Conservation (phyloP, 1,140 invertebrate species). For the Onthophagus taurus region DNA sequence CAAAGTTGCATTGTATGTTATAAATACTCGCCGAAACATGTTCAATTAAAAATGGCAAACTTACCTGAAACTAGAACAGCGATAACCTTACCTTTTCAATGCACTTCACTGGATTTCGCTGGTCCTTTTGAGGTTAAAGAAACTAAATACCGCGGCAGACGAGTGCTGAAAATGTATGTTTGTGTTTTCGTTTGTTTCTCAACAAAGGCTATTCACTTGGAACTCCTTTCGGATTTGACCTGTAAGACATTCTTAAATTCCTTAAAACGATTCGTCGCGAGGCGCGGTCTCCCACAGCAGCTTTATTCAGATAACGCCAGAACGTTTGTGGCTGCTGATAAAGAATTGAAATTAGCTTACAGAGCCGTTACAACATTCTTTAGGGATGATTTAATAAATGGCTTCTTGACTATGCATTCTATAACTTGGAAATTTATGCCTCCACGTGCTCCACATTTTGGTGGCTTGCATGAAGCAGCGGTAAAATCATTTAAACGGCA, state of each 20-base stretch:
- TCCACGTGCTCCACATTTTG: slow-evolving; percentile 1
- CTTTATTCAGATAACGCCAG: slow-evolving; percentile 1
- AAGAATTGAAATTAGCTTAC: too few relatives aligned
- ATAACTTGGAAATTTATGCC: slow-evolving; percentile 5
- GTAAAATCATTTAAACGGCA: too few relatives aligned
- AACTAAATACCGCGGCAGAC: background rate
- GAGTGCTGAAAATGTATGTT: background rate
- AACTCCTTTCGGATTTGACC: background rate
- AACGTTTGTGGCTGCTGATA: background rate
- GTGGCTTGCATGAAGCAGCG: too few relatives aligned
- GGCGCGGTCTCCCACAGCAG: background rate
- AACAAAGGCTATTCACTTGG: slow-evolving; percentile 2
- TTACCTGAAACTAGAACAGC: background rate
- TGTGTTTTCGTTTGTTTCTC: background rate
- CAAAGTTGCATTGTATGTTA: slow-evolving; percentile 5
- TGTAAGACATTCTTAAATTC: background rate
- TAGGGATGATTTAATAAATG: background rate
- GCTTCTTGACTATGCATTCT: background rate
- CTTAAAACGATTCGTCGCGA: background rate
- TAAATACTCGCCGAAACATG: background rate
- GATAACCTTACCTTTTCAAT: background rate
- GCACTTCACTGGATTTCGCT: background rate
- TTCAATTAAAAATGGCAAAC: background rate
- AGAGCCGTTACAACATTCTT: background rate
- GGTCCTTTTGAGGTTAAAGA: background rate